Evolutionary conservation across 35 echinoderm and acorn worm genomes (phyloP).

Genomic region (Apostichopus californicus): DNA sequence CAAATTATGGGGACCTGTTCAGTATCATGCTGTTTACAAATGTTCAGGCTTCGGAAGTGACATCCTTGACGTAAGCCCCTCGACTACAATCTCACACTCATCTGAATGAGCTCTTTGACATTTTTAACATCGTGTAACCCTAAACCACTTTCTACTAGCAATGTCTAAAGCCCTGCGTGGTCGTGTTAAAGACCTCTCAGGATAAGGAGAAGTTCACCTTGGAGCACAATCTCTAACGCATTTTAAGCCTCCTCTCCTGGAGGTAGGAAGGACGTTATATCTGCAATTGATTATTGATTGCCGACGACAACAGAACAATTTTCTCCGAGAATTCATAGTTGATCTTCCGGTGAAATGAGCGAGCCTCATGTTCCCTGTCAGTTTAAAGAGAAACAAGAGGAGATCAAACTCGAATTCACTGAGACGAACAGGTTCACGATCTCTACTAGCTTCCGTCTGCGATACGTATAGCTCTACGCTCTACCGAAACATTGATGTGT

Average conservation of each 20-base stretch:
- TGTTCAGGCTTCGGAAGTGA: too few species aligned
- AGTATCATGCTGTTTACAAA: too few species aligned
- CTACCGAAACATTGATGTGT: not conserved
- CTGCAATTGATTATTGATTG: conserved; percentile 18
- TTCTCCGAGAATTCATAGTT: not conserved
- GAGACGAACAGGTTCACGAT: not conserved
- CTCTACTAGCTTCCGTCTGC: not conserved
- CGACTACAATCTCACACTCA: not conserved
- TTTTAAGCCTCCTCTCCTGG: not conserved
- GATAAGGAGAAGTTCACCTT: not conserved
- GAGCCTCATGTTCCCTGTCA: not conserved
- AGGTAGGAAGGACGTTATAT: not conserved
- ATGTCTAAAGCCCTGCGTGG: not conserved
- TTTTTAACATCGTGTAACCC: conserved; percentile 12
- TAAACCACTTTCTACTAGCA: not conserved
- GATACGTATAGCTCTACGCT: not conserved
- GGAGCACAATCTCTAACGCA: not conserved
- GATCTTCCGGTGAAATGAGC: not conserved
- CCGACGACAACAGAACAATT: not conserved
- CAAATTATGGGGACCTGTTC: too few species aligned
- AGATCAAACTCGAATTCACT: not conserved
- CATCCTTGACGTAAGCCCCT: not conserved
- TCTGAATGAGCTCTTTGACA: not conserved
- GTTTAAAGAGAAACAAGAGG: not conserved
- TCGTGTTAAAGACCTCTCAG: too few species aligned